These are phyloP conservation scores for Brachypalpus laphriformis DNA, from an alignment of 2,888 invertebrate genomes.

Conservation along the genomic window DNA sequence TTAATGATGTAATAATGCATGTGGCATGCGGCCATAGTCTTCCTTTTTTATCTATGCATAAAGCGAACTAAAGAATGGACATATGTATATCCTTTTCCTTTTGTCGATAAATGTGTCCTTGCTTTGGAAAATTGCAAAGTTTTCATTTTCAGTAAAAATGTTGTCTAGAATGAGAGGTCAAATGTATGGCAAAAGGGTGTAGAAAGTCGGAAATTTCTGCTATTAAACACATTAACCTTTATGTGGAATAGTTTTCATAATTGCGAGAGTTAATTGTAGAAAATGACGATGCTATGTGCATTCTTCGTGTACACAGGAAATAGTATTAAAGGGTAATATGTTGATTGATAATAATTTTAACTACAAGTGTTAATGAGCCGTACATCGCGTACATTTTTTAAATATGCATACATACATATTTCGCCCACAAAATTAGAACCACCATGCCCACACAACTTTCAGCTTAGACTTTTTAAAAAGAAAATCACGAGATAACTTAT, in stretches of 20 bases:
- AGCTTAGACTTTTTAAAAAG: not conserved
- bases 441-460: not conserved
- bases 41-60: not conserved
- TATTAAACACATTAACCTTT: constrained; percentile 3
- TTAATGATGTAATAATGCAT: constrained; percentile 43
- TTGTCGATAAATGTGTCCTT: constrained; percentile 21
- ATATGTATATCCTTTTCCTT: constrained; percentile 26
- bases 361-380: not conserved
- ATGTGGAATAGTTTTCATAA: not conserved
- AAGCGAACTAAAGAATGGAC: not conserved
- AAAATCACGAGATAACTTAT: not conserved
- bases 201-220: not conserved
- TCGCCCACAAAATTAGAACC: not conserved
- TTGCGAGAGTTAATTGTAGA: not conserved
- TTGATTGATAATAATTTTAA: not conserved
- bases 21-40: constrained; percentile 11
- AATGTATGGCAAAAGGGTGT: not conserved
- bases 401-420: not conserved
- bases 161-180: constrained; percentile 37
- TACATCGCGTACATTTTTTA: not conserved
- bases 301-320: constrained; percentile 7
- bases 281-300: not conserved
- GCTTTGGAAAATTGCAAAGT: constrained; percentile 9
- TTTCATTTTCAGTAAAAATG: not conserved
- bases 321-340: not conserved